Base-by-base conservation (phyloP, 2,888 invertebrate genomes). In the Diplolepis rosae region DNA sequence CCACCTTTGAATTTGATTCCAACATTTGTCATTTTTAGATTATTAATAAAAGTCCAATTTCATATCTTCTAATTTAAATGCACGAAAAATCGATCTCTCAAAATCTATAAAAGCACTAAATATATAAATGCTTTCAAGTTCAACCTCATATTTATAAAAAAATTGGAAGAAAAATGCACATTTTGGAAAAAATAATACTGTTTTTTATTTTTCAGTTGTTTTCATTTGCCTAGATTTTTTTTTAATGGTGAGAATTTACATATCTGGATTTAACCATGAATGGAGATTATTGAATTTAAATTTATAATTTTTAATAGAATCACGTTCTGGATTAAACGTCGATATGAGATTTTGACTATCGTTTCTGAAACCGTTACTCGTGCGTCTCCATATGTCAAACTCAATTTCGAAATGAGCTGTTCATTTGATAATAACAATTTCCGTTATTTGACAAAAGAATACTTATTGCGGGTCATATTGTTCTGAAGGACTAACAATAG, bases 351-450 rank as follows among this genome's bases (percentile, higher is more conserved):
- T 35, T n/a, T 7, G 35, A 35, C 35, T 18, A n/a, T 4, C 32
- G 4, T 32, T 5, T 56, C 1, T 4, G 15, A 39, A n/a, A 13
- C 61, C 24, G 61, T 61, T 61, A 61, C n/a, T 39, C n/a, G n/a
- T 39, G 35, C 35, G 35, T 61, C n/a, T 39, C 24, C 35, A 39
- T 39, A 56, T 1, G 61, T 35, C 4, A 24, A 61, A 24, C 35
- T 32, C 35, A 56, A 35, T 61, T 61, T 61, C 7, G 6, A 39
- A 61, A 22, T 61, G 35, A 22, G 35, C 35, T 61, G 56, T 35
- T 61, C 56, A 61, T 32, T 61, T 61, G 39, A 39, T 39, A 39
- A 39, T 61, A 61, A 61, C 61, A 61, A 61, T 61, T 61, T 61
- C 61, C 61, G 61, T 39, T 13, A 24, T n/a, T 61, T 61, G 39